Base-by-base conservation (phyloP, 2,888 invertebrate species). In the Acronicta leporina region DNA sequence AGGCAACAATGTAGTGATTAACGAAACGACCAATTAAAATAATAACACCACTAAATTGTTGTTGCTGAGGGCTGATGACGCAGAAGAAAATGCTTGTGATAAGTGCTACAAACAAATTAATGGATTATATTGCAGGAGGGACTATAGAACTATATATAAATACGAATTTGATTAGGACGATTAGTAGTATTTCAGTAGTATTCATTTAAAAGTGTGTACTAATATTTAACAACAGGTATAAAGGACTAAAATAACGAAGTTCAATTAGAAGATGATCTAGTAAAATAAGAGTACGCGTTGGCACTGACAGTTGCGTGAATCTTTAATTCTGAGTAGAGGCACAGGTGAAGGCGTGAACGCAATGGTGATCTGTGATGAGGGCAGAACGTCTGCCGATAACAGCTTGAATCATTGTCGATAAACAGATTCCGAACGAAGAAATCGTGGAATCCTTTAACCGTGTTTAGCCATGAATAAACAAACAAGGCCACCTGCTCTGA, bases 401-500 rank as follows among this genome's bases (percentile, higher is more conserved):
- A 30, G 33, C 54, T 56, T 63, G 59, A 64, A 70, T 71, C 54
- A 82, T 74, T 77, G 65, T 71, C 74, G 70, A 82, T 76, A 77
- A 74, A 78, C 68, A 76, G 57, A 80, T 72, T 73, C 55, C 57
- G 46, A 59, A 45, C 70, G 65, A 77, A 74, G 78, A 78, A 79
- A 75, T 50, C 68, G 57, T 59, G 57, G 69, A 62, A 73, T 79
- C 82, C 80, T 84, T 84, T 84, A 81, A 79, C 74, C 77, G 75
- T 78, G 72, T 80, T 81, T 74, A 78, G 75, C 70, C 74, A 79
- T 85, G 83, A 85, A 86, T 86, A 87, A 87, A 87, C 80, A 89
- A 88, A 87, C 82, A 80, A 77, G 82, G 82, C 81, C 88, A 86
- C 84, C 85, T 86, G 86, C 75, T 83, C 75, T 57, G 63, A 73